Conservation (phyloP, 2,797 vertebrate genomes). For the Alca torda region DNA sequence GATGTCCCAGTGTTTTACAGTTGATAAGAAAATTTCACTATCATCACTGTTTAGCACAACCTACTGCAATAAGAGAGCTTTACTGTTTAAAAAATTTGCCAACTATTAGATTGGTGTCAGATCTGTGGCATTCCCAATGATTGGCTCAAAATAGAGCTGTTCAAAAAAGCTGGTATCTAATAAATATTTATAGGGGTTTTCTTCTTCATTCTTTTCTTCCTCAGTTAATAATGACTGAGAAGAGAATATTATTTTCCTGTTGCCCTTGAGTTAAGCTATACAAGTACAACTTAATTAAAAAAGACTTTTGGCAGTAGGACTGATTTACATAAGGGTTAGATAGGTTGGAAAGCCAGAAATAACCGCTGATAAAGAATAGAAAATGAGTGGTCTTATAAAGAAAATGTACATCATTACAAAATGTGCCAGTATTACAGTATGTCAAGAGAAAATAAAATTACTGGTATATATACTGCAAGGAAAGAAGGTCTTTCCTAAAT, state of each 20-base stretch:
- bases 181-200: not conserved
- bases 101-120: not conserved
- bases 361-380: not conserved
- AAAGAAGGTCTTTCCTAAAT: not conserved
- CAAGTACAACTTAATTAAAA: constrained; percentile 1
- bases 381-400: not conserved
- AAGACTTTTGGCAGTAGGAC: not conserved
- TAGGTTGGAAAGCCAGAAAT: constrained; percentile 1
- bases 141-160: not conserved
- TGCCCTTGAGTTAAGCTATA: not conserved
- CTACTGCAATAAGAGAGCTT: not conserved
- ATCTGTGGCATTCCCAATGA: not conserved
- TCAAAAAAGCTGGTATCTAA: not conserved
- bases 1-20: not conserved
- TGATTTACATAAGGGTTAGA: not conserved
- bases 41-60: not conserved
- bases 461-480: not conserved
- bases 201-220: not conserved
- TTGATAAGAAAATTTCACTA: not conserved
- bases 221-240: not conserved
- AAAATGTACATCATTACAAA: not conserved
- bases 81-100: not conserved
- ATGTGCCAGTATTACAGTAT: not conserved
- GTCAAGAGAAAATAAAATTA: not conserved
- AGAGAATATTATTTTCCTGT: not conserved